phyloP scores from a whole-genome alignment of 2,888 invertebrate genomes.

The Drosophila mulleri region DNA sequence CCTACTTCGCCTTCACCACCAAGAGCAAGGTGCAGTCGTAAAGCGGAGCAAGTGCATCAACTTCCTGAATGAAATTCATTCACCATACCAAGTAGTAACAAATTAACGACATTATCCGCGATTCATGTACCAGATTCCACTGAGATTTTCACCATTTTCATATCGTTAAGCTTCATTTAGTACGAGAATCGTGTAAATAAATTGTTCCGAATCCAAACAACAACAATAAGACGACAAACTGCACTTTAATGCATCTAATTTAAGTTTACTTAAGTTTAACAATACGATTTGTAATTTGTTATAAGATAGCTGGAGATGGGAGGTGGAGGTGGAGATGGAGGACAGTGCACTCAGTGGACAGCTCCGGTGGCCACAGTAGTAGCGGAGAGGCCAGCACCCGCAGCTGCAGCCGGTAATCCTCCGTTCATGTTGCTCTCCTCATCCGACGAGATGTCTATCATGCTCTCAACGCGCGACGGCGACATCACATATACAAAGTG shows the following conservation, averaged over 20 bases:
- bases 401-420: constrained; percentile 3
- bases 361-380: constrained; percentile 28
- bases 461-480: constrained; percentile 84
- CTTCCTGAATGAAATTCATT: constrained; percentile 84
- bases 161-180: constrained; percentile 40
- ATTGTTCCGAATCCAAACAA: constrained; percentile 36
- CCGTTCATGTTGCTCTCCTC: constrained; percentile 80
- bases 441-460: constrained; percentile 85
- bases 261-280: constrained; percentile 40
- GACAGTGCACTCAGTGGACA: constrained; percentile 31
- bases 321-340: neutral
- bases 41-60: constrained; percentile 40
- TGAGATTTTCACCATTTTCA: constrained; percentile 54
- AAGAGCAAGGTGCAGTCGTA: constrained; percentile 92
- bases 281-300: constrained; percentile 34
- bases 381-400: neutral
- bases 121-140: constrained; percentile 16
- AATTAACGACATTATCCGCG: constrained; percentile 46
- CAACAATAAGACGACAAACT: constrained; percentile 25
- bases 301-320: neutral
- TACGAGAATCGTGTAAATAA: constrained; percentile 47
- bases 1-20: constrained; percentile 94
- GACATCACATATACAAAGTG: constrained; percentile 85
- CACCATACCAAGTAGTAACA: constrained; percentile 66
- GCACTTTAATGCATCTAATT: constrained; percentile 37